Evolutionary conservation across 2,888 invertebrate species (phyloP).

Genomic region (Drosophila acutilabella): DNA sequence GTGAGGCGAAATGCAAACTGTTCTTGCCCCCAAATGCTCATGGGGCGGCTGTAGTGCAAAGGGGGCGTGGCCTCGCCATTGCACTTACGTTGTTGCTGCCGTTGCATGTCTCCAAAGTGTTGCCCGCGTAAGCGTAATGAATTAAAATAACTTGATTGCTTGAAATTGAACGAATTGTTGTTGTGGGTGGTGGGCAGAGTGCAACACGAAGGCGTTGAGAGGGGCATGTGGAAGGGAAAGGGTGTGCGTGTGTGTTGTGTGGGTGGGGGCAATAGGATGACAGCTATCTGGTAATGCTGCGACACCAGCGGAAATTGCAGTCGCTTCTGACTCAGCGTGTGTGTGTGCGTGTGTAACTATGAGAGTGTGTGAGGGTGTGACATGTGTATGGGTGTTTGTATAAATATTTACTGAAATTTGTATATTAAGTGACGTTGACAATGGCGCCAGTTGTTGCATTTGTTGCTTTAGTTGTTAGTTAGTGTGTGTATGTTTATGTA

Average conservation of each 20-base stretch:
- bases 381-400: conserved; percentile 26
- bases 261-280: conserved; percentile 31
- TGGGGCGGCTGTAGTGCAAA: conserved; percentile 5
- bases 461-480: conserved; percentile 44
- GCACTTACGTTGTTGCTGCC: conserved; percentile 33
- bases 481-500: neutral
- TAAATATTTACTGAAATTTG: conserved; percentile 81
- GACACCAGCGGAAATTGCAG: conserved; percentile 66
- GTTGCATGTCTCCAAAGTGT: conserved; percentile 73
- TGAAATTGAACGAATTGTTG: conserved; percentile 80
- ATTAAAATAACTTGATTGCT: conserved; percentile 82
- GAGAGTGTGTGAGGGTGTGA: conserved; percentile 17
- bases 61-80: conserved; percentile 42
- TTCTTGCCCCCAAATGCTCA: conserved; percentile 45
- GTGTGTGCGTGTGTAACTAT: conserved; percentile 14
- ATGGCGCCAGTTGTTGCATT: conserved; percentile 51
- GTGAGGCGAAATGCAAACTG: conserved; percentile 56
- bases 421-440: conserved; percentile 75
- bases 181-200: conserved; percentile 15
- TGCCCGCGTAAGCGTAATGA: conserved; percentile 79
- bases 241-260: neutral
- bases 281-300: conserved; percentile 47
- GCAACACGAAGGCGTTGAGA: neutral
- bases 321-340: conserved; percentile 7
- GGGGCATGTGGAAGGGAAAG: neutral